Percentiles rank a stretch among this genome's conserved stretches.
Evolutionary conservation across 2,888 invertebrate genomes (phyloP).

Genomic region (Hyppa rectilinea): DNA sequence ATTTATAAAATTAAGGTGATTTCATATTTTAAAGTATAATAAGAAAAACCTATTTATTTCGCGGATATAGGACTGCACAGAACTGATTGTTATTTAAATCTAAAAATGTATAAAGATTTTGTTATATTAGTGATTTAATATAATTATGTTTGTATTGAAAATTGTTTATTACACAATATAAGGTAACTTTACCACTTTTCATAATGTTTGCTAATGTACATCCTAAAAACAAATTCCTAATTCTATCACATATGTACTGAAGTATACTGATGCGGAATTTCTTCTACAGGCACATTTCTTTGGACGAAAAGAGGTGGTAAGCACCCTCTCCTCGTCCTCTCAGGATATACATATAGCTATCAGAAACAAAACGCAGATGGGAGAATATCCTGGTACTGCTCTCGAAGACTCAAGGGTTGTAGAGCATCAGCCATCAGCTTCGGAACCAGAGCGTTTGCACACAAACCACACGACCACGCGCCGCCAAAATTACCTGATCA

Average conservation of each 20-base stretch:
- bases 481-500: conserved; percentile 78
- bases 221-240: background rate
- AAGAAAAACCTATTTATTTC: conserved; percentile 11
- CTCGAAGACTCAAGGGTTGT: conserved; percentile 85
- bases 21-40: conserved; percentile 1
- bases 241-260: conserved; percentile 2
- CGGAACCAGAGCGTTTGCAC: conserved; percentile 74
- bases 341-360: conserved; percentile 85
- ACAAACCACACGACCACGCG: conserved; percentile 82
- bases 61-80: background rate
- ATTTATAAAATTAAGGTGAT: background rate
- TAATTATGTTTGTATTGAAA: conserved; percentile 18
- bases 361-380: conserved; percentile 87
- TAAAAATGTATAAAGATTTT: conserved; percentile 9
- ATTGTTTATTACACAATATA: conserved; percentile 36
- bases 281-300: conserved; percentile 80
- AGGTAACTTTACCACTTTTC: conserved; percentile 6
- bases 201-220: conserved; percentile 11
- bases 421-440: conserved; percentile 83
- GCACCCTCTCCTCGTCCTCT: conserved; percentile 83
- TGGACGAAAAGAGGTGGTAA: conserved; percentile 87
- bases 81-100: conserved; percentile 42
- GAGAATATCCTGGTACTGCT: conserved; percentile 87
- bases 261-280: conserved; percentile 42
- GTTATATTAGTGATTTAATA: conserved; percentile 25